Evolutionary conservation across 2,797 vertebrate species (phyloP), one percentile per base, ranked within the genome.

Genomic region (Spinus olivaceus): DNA sequence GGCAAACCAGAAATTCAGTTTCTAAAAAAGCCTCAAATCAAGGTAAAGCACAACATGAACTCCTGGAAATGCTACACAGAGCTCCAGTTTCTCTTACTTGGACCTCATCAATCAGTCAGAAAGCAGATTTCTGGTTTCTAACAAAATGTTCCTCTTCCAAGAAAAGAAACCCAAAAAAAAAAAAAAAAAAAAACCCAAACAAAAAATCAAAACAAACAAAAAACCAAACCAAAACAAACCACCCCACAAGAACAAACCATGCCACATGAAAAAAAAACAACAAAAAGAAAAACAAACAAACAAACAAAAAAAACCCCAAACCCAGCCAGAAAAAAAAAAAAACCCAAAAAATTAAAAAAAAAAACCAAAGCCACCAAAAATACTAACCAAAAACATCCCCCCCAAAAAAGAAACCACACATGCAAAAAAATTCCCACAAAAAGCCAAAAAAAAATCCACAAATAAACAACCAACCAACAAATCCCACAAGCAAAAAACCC

Each of bases 401-500:
- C 8, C 21, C 12, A 16, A 20, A 15, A 32, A 20, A 23, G 13
- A 30, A 32, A 32, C 14, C 3, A 9, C 28, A 25, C 7, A 53
- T 3, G 11, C 50, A 41, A 53, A 53, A 53, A 32, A 19, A 20
- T 20, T 53, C 8, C 50, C 28, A 53, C 28, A 53, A 53, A 53
- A 20, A 32, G 18, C 15, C 4, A 41, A 13, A 5, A 20, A 18
- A 37, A 20, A 8, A 18, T 10, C 28, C 39, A 32, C 24, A 49
- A 7, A 8, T 19, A n/a, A 11, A 15, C 4, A 28, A 24, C 5
- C 25, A 25, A 27, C 8, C 2, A 33, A 42, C 35, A 8, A 49
- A 33, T 1, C 1, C 18, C 17, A 23, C 9, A 24, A 28, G 17
- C 3, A 35, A 42, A 30, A 60, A 8, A 25, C 3, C 1, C 19